Base-by-base conservation (phyloP, 2,797 vertebrate species). In the Vultur gryphus region DNA sequence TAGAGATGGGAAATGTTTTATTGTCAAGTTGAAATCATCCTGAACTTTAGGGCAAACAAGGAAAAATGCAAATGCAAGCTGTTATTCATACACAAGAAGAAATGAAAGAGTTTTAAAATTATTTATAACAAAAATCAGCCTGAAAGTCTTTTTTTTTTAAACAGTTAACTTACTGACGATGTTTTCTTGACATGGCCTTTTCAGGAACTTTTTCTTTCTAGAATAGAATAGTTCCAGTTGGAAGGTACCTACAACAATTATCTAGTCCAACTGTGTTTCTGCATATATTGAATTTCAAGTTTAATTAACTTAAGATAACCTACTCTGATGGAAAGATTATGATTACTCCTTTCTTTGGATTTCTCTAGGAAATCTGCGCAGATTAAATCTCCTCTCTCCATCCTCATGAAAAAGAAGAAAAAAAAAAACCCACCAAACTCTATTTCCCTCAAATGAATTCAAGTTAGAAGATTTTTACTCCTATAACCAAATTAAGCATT, bases 361-460 rank as follows among this genome's bases (percentile, higher is more conserved):
- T 75, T 92, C 13, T 52, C 3, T 29, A 29, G 15, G 25, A 66
- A 84, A 41, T 24, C 17, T 29, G 20, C 46, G 17, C 19, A 81
- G 61, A 81, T 35, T 48, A 67, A 78, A 75, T 28, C 13, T 54
- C 31, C 3, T 49, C 3, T 52, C 37, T 28, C 29, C 12, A 24
- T n/a, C 16, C 14, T 48, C 0, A 0, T 18, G 17, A 76, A 64
- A 51, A 65, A 55, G 3, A 41, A 35, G 2, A 29, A 24, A 16
- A 37, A 21, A 21, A 19, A 41, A 28, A 9, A 4, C 10, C 37
- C 37, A 37, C 10, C 37, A 28, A 59, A 18, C 3, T 25, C 1
- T 33, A 20, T 89, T 67, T 87, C 16, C 4, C 7, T 81, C 13
- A 51, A 33, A 51, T 59, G 1, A 48, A 48, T 87, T 82, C 17